These are phyloP conservation scores for Forbesichthys agassizii DNA, from an alignment of 2,113 vertebrate species.

Conservation along the genomic window DNA sequence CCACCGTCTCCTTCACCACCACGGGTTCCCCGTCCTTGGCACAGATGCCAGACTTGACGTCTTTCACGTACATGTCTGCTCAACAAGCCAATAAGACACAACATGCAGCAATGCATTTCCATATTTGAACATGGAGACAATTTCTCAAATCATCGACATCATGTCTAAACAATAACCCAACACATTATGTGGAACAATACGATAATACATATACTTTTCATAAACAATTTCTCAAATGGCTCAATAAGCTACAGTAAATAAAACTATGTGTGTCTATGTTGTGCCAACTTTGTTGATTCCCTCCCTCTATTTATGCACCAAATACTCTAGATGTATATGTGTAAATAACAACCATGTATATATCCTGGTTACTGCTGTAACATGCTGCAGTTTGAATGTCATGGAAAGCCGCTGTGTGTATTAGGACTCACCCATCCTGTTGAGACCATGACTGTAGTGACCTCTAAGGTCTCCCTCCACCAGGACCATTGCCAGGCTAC, in stretches of 20 bases:
- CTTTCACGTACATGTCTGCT: constrained; percentile 78
- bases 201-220: too few relatives aligned
- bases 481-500: constrained; percentile 75
- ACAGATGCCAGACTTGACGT: constrained; percentile 72
- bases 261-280: background rate
- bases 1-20: constrained; percentile 71
- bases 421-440: constrained; percentile 73
- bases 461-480: constrained; percentile 77
- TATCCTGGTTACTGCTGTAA: too few relatives aligned
- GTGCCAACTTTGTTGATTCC: background rate
- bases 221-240: background rate
- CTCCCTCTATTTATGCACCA: too few relatives aligned
- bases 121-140: background rate
- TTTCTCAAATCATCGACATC: background rate
- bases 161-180: too few relatives aligned
- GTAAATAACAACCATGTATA: too few relatives aligned
- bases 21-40: constrained; percentile 72
- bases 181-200: too few relatives aligned
- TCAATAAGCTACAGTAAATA: background rate
- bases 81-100: background rate
- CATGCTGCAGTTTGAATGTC: too few relatives aligned
- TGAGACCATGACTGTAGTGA: constrained; percentile 81
- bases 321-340: too few relatives aligned
- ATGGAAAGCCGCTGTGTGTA: background rate
- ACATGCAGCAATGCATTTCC: background rate